Evolutionary conservation across 1,140 invertebrate species (phyloP), one percentile per base, ranked within the genome.

Genomic region (Colletes latitarsis): DNA sequence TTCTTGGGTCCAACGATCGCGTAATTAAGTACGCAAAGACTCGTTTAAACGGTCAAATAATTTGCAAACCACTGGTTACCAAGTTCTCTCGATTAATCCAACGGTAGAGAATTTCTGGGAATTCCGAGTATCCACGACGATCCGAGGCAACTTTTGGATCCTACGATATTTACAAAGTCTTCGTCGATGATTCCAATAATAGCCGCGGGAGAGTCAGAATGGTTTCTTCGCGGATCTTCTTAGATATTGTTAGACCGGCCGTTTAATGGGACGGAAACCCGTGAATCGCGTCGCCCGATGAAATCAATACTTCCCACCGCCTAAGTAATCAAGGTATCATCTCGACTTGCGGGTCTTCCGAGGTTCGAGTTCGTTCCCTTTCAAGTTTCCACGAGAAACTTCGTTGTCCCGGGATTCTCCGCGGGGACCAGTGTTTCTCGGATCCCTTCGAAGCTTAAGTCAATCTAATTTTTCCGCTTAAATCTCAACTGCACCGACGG

Each of bases 241-340:
- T 55, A 49, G 67, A 76, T 83, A 88, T 90, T 84, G 85, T 80
- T 82, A 88, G 84, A 72, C 84, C 82, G 87, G 81, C 89, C 88
- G 89, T 88, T 91, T 90, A 92, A 92, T 89, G 87, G 84, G 82
- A 90, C 88, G 88, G 92, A 93, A 93, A 93, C 92, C 92, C 83
- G 89, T 93, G 86, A 93, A 93, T 93, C 86, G 90, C 91, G 88
- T 88, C 88, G 88, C 81, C 88, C 91, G 90, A 92, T 93, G 92
- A 92, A 93, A 93, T 93, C 93, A 93, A 93, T 93, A 93, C 91
- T 89, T 91, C 85, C 79, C 82, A 90, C 79, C 85, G 89, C 90
- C 91, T 91, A 90, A 93, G 91, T 93, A 93, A 93, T 93, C 92
- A 93, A 92, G 92, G 92, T 92, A 93, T 93, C 92, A 93, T 93